Base-by-base conservation (phyloP, 2,113 vertebrate genomes). In the Odontophorus gujanensis region DNA sequence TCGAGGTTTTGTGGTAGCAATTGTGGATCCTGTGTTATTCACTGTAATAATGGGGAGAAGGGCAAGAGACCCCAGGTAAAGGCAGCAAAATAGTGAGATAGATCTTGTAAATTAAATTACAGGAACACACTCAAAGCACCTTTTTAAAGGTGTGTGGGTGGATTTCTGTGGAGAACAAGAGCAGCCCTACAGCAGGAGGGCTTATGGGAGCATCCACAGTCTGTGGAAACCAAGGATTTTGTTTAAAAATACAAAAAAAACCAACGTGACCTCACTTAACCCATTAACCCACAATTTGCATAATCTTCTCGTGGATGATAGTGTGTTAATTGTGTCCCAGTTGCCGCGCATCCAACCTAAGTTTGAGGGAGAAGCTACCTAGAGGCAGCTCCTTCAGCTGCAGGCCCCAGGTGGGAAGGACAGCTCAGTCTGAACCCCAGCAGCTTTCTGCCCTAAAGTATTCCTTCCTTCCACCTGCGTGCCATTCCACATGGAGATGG, bases 281-380 rank as follows among this genome's bases (percentile, higher is more conserved):
- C 68, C 69, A 43, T 75, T 93, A 90, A 90, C 82, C 73, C 77
- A 43, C 51, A 61, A n/a, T 88, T 95, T 93, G 55, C 80, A 30
- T 94, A 92, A 91, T 94, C 59, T 80, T 90, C 87, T 93, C 59
- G 17, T 34, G 85, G 59, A 63, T 90, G 80, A 80, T 85, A 32
- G n/a, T 80, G n/a, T 0, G 1, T 88, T 91, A 88, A 81, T 85
- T 94, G 75, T 85, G 61, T 89, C 85, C 63, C 38, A 38, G 32
- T 84, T 90, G 90, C 81, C 62, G 42, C 45, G 38, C 0, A 0
- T 63, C 63, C 71, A 63, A 9, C 20, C 42, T 32, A 12, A 77
- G 45, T 87, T 94, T 71, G 66, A 69, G 59, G 85, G 50, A 77
- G 73, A 89, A 74, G 25, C 75, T 94, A 76, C 38, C 58, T 72